Evolutionary conservation across 2,797 vertebrate species (phyloP).

Genomic region (Kryptopterus vitreolus): DNA sequence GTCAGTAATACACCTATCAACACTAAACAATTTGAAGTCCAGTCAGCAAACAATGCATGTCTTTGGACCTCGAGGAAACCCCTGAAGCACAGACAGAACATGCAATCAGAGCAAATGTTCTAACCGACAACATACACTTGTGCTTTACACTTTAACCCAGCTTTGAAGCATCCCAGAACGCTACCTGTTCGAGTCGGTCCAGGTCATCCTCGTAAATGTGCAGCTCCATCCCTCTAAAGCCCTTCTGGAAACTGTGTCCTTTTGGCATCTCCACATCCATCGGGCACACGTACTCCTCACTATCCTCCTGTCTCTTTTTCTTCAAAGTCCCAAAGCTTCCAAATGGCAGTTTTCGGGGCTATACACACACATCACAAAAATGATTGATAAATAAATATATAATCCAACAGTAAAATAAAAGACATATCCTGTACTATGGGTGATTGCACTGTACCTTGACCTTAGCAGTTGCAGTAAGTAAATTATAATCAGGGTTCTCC

Average conservation of each 20-base stretch:
- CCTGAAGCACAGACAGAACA: neutral
- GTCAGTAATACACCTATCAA: too few relatives aligned
- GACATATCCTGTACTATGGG: neutral
- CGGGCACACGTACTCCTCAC: slow-evolving; percentile 93
- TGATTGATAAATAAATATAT: neutral
- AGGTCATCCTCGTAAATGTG: slow-evolving; percentile 91
- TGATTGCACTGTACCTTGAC: slow-evolving; percentile 82
- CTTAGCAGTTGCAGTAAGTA: slow-evolving; percentile 93
- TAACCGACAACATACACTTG: neutral
- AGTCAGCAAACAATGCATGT: too few relatives aligned
- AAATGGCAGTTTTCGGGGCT: slow-evolving; percentile 91
- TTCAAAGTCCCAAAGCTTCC: slow-evolving; percentile 89
- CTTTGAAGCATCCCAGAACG: neutral
- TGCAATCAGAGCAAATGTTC: neutral
- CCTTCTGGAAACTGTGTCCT: slow-evolving; percentile 84
- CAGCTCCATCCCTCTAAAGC: slow-evolving; percentile 81
- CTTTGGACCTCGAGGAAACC: too few relatives aligned
- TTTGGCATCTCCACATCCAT: slow-evolving; percentile 93
- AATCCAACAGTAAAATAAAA: neutral
- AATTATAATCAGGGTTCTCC: slow-evolving; percentile 88
- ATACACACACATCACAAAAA: slow-evolving; percentile 2
- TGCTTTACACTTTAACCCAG: neutral
- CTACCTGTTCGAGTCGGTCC: slow-evolving; percentile 91
- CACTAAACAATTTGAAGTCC: too few relatives aligned
- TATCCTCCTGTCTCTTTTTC: slow-evolving; percentile 92